phyloP scores from a whole-genome alignment of 2,888 invertebrate species.

The Dynastes tityus region DNA sequence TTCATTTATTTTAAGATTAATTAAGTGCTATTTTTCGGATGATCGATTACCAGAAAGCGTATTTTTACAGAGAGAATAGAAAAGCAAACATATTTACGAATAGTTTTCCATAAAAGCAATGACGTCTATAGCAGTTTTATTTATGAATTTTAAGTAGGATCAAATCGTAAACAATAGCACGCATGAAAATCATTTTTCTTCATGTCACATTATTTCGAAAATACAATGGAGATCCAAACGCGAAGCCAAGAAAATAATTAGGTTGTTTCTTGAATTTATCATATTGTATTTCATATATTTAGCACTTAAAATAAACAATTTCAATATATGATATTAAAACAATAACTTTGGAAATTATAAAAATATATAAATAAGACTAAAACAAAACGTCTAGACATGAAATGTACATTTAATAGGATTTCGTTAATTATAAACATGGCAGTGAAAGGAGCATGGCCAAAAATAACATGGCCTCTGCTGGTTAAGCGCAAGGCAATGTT shows the following conservation, averaged over 20 bases:
- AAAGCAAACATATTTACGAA: not conserved
- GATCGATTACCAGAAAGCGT: not conserved
- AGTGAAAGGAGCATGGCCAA: conserved; percentile 32
- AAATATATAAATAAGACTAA: not conserved
- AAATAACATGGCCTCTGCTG: conserved; percentile 21
- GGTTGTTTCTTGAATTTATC: no score
- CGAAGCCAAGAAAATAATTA: no score
- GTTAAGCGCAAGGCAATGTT: conserved; percentile 20
- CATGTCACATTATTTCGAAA: no score
- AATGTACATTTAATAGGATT: conserved; percentile 34
- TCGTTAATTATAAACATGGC: conserved; percentile 41
- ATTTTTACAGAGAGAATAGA: not conserved
- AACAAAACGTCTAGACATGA: conserved; percentile 31
- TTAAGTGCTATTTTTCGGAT: not conserved
- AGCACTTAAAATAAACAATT: no score
- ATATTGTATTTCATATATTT: no score
- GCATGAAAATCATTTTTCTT: no score
- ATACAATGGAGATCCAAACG: no score
- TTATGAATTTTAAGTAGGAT: not conserved
- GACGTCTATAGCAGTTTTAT: not conserved
- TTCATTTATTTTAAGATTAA: conserved; percentile 29
- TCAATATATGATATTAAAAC: not conserved
- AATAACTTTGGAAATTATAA: not conserved
- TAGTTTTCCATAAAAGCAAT: not conserved
- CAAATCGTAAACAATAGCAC: not conserved